Evolutionary conservation across 92 coral and sea anemone genomes (phyloP).

Genomic region (Montipora capitata): DNA sequence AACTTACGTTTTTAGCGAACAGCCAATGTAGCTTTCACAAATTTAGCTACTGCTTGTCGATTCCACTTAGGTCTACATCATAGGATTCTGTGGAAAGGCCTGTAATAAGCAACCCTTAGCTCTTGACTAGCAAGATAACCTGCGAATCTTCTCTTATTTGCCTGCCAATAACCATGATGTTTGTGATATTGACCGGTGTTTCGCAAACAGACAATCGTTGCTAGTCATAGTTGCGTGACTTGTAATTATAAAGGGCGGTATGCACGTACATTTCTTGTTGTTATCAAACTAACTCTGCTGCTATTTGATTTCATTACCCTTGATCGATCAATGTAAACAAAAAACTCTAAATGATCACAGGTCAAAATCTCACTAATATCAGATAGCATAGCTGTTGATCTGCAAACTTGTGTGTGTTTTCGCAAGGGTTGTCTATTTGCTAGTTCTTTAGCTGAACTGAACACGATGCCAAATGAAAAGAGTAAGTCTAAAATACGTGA

Average conservation of each 20-base stretch:
- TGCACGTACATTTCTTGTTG: background rate
- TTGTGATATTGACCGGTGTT: conserved; percentile 4
- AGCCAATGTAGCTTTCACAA: background rate
- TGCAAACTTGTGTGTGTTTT: conserved; percentile 18
- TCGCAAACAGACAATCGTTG: conserved; percentile 33
- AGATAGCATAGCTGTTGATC: conserved; percentile 19
- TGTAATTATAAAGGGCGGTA: conserved; percentile 4
- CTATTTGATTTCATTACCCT: conserved; percentile 19
- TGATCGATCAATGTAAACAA: conserved; percentile 25
- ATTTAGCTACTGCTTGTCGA: background rate
- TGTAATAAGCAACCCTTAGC: background rate
- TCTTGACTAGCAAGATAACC: conserved; percentile 25
- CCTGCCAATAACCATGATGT: conserved; percentile 12
- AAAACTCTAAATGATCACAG: conserved; percentile 15
- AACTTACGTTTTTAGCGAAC: conserved; percentile 2
- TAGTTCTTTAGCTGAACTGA: background rate
- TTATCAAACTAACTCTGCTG: conserved; percentile 16
- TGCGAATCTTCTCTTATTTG: background rate
- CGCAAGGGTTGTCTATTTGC: conserved; percentile 15
- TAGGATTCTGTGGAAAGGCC: background rate
- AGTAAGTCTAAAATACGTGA: conserved; percentile 32
- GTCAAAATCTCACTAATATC: conserved; percentile 29
- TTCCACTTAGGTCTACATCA: too few relatives aligned
- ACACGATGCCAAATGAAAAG: conserved; percentile 38
- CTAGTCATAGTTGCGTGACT: conserved; percentile 31